These are phyloP conservation scores for Nasonia longicornis DNA, from an alignment of 1,140 invertebrate species.

Conservation along the genomic window DNA sequence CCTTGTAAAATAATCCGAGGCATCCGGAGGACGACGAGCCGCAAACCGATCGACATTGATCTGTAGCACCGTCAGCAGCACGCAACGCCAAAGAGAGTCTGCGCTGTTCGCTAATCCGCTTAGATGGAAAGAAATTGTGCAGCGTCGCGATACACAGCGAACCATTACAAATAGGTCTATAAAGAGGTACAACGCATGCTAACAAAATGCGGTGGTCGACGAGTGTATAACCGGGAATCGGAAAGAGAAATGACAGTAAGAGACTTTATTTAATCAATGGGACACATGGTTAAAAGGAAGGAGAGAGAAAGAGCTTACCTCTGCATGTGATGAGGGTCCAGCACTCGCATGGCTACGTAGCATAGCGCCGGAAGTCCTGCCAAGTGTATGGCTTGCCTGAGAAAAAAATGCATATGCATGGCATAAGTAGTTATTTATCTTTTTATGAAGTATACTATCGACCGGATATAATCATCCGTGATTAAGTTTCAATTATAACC, in stretches of 20 bases:
- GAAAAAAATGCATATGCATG: not conserved
- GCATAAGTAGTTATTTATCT: not conserved
- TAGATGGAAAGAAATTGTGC: conserved; percentile 1
- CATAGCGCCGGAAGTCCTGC: conserved; percentile 80
- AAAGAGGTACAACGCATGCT: not conserved
- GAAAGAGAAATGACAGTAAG: not conserved
- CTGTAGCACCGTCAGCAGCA: conserved; percentile 8
- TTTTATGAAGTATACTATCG: not conserved
- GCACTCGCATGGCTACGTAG: conserved; percentile 77
- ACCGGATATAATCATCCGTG: no score
- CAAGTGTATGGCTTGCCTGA: conserved; percentile 83
- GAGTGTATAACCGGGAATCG: not conserved
- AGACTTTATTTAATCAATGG: not conserved
- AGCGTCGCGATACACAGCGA: not conserved
- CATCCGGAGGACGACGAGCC: conserved; percentile 4
- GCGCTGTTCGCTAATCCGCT: not conserved
- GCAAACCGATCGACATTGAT: conserved; percentile 22
- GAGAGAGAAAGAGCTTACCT: conserved; percentile 66
- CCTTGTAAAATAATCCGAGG: conserved; percentile 36
- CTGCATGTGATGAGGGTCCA: conserved; percentile 75
- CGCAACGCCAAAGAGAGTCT: not conserved
- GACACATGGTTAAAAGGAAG: not conserved
- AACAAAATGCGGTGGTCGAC: not conserved
- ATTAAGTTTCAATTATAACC: no score
- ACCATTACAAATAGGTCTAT: not conserved